Percentiles rank a stretch among this genome's conserved stretches.
Conservation (phyloP, 1,140 invertebrate species). For the Bombus haemorrhoidalis region DNA sequence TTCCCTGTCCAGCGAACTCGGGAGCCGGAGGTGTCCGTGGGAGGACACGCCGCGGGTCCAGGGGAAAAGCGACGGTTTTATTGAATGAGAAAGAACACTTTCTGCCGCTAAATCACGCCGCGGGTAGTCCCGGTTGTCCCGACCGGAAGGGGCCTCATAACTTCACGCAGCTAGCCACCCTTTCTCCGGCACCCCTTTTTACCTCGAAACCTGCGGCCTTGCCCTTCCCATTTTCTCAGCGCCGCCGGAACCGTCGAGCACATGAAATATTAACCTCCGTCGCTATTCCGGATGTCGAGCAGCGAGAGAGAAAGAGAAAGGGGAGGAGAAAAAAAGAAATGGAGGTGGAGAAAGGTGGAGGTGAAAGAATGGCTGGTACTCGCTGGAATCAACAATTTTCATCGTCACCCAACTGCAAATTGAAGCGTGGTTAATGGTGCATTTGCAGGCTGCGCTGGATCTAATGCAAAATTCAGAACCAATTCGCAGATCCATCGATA, state of each 20-base stretch:
- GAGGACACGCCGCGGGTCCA: slow-evolving; percentile 22
- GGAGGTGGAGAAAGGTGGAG: background rate
- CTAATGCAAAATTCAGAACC: slow-evolving; percentile 2
- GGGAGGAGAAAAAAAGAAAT: slow-evolving; percentile 5
- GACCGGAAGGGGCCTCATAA: slow-evolving; percentile 75
- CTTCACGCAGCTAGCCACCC: slow-evolving; percentile 69
- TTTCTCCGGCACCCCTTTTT: slow-evolving; percentile 57
- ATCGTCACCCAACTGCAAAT: slow-evolving; percentile 14
- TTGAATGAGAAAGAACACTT: slow-evolving; percentile 72
- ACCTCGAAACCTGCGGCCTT: slow-evolving; percentile 62
- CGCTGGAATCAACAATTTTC: slow-evolving; percentile 53
- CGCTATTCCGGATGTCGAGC: slow-evolving; percentile 64
- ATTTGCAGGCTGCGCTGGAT: background rate
- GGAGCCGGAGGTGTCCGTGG: slow-evolving; percentile 5
- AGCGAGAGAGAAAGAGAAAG: slow-evolving; percentile 18
- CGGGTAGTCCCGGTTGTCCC: slow-evolving; percentile 70
- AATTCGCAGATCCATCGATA: background rate
- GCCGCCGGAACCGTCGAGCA: slow-evolving; percentile 70
- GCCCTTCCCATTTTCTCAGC: slow-evolving; percentile 74
- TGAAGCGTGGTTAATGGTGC: background rate
- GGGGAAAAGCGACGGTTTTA: slow-evolving; percentile 68
- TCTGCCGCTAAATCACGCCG: slow-evolving; percentile 72
- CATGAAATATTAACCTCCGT: slow-evolving; percentile 74
- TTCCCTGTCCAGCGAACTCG: slow-evolving; percentile 1
- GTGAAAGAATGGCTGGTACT: slow-evolving; percentile 41